phyloP scores from a whole-genome alignment of 2,888 invertebrate species.

The Ormyrus pomaceus region DNA sequence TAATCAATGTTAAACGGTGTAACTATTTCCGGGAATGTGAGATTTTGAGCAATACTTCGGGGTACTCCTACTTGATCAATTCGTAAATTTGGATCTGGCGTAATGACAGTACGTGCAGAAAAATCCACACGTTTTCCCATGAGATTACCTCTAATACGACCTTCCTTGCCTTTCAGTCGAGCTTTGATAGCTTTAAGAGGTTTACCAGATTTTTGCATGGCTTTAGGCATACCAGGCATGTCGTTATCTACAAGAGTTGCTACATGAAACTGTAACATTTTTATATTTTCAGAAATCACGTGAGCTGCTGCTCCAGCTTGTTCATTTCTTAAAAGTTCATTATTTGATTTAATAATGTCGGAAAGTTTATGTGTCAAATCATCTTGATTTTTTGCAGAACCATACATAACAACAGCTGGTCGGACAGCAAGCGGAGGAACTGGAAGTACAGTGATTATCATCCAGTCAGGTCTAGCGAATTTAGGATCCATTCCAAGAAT shows the following conservation, averaged over 20 bases:
- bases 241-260: conserved; percentile 99
- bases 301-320: conserved; percentile 98
- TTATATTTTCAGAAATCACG: conserved; percentile 96
- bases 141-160: conserved; percentile 98
- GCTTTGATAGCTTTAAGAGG: conserved; percentile 98
- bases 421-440: conserved; percentile 97
- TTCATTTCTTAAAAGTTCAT: conserved; percentile 96
- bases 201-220: conserved; percentile 99
- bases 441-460: conserved; percentile 97
- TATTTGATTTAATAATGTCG: conserved; percentile 98
- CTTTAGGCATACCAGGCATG: conserved; percentile 98
- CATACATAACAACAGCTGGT: conserved; percentile 99
- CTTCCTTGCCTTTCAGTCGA: conserved; percentile 98
- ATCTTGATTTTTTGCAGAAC: conserved; percentile 99
- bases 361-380: conserved; percentile 99
- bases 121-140: conserved; percentile 99
- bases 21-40: conserved; percentile 99
- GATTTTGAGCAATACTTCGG: conserved; percentile 97
- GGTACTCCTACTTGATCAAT: conserved; percentile 99
- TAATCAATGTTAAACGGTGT: conserved; percentile 99
- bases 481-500: conserved; percentile 98
- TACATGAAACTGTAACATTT: conserved; percentile 98
- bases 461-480: conserved; percentile 99
- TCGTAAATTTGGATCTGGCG: conserved; percentile 95
- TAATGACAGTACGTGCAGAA: conserved; percentile 98